Evolutionary conservation across 2,888 invertebrate species (phyloP), one percentile per base, ranked within the genome.

Genomic region (Callyntrura sp.): DNA sequence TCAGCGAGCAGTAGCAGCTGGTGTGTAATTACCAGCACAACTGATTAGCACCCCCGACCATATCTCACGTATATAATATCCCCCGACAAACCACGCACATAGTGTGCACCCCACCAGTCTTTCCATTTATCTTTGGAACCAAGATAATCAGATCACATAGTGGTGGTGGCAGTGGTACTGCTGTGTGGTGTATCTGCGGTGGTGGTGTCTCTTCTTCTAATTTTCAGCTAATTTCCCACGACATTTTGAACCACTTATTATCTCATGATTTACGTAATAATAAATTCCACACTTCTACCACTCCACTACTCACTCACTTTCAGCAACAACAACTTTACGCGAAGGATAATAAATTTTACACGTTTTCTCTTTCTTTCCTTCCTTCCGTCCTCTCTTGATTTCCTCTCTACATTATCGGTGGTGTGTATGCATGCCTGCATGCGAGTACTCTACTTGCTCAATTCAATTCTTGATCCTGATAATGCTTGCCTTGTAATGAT

Each of bases 151-250:
- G 60, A 3, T 8, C n/a, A 57, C 35, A 48, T 6, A 45, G 12
- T 23, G 14, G 25, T 28, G 62, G 60, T 51, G 43, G 62, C n/a
- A n/a, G n/a, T 79, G 51, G 78, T 78, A 25, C 55, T n/a, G n/a
- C n/a, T n/a, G n/a, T n/a, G n/a, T n/a, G n/a, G n/a, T n/a, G n/a
- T n/a, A n/a, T n/a, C n/a, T n/a, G 28, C 70, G 73, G 57, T 35
- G 60, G 35, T 57, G 57, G 45, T 62, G 68, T 82, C 82, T 25
- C 78, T 57, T 83, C 73, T 70, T 76, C 60, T 79, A 88, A 84
- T 89, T 89, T 85, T 85, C 89, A 84, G 89, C 84, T 89, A 85
- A 89, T 89, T 85, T 89, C 89, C 89, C 89, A 85, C 89, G 89
- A 89, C 89, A 89, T 89, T 85, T 85, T 89, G 79, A 89, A 85